Percentiles rank a stretch among this genome's conserved stretches.
Evolutionary conservation across 2,113 vertebrate species (phyloP).

Genomic region (Noctilio leporinus): DNA sequence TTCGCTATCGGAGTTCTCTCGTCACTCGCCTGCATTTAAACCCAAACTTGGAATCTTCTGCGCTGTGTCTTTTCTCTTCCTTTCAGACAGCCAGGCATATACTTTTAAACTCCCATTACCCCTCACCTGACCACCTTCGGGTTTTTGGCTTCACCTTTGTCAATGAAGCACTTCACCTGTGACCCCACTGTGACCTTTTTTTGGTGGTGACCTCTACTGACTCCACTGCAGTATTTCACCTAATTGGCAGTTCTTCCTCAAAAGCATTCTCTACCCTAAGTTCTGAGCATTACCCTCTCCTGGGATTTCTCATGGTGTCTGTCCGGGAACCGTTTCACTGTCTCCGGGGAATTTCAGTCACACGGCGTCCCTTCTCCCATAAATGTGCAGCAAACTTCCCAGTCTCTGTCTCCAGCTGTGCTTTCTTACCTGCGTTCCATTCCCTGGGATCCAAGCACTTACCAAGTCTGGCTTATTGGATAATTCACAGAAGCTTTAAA

Average conservation of each 20-base stretch:
- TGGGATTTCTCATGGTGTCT: neutral
- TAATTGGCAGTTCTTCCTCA: neutral
- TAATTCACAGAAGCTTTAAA: neutral
- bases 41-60: neutral
- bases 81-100: too few species aligned
- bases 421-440: neutral
- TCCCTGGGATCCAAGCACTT: neutral
- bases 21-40: neutral
- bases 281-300: neutral
- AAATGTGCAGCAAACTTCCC: neutral
- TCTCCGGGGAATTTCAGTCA: neutral
- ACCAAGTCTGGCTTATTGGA: neutral
- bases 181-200: neutral
- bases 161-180: neutral
- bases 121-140: neutral
- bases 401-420: neutral
- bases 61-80: neutral
- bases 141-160: neutral
- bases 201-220: accelerated
- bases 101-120: accelerated
- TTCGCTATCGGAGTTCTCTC: neutral
- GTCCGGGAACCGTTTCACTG: neutral
- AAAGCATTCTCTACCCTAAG: neutral
- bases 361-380: neutral
- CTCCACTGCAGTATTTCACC: neutral